phyloP scores from a whole-genome alignment of 2,888 invertebrate species.

The Zygogramma bicolorata region DNA sequence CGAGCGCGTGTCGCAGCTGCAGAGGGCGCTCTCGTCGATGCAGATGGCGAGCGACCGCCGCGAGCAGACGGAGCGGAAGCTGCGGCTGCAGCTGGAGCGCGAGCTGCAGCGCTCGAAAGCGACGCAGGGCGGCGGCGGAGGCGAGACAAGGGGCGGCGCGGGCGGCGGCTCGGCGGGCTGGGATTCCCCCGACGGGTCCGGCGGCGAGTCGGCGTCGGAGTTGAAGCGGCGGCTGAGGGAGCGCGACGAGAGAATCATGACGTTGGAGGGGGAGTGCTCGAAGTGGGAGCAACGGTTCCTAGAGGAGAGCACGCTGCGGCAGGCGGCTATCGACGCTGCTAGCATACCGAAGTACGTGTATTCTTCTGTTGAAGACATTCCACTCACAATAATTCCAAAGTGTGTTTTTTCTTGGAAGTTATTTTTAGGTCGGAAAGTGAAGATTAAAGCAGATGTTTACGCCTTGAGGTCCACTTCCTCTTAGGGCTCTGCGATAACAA shows the following conservation, averaged over 20 bases:
- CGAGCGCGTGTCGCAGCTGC: slow-evolving; percentile 86
- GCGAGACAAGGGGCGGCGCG: slow-evolving; percentile 60
- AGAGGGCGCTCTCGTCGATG: slow-evolving; percentile 83
- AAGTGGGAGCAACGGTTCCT: slow-evolving; percentile 90
- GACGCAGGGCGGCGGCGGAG: slow-evolving; percentile 51
- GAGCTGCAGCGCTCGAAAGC: slow-evolving; percentile 77
- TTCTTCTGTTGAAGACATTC: no score
- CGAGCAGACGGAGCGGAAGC: slow-evolving; percentile 86
- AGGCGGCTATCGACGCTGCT: slow-evolving; percentile 86
- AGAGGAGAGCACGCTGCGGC: slow-evolving; percentile 83
- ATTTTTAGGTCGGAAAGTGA: no score
- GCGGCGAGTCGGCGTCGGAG: slow-evolving; percentile 71
- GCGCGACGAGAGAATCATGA: slow-evolving; percentile 78
- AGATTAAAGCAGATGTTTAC: no score
- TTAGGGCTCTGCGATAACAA: no score
- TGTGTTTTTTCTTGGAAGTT: no score
- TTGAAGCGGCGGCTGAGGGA: slow-evolving; percentile 76
- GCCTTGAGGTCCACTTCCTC: no score
- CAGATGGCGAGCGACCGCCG: slow-evolving; percentile 87
- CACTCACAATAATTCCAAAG: not conserved
- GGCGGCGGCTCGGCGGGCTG: slow-evolving; percentile 69
- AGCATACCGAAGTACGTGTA: slow-evolving; percentile 77
- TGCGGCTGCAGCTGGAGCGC: slow-evolving; percentile 86
- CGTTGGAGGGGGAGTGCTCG: slow-evolving; percentile 83
- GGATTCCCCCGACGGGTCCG: slow-evolving; percentile 62